A percentile compares a stretch with the other conserved stretches of the same genome.
Conservation (phyloP, 2,113 vertebrate genomes). For the Arenaria interpres region DNA sequence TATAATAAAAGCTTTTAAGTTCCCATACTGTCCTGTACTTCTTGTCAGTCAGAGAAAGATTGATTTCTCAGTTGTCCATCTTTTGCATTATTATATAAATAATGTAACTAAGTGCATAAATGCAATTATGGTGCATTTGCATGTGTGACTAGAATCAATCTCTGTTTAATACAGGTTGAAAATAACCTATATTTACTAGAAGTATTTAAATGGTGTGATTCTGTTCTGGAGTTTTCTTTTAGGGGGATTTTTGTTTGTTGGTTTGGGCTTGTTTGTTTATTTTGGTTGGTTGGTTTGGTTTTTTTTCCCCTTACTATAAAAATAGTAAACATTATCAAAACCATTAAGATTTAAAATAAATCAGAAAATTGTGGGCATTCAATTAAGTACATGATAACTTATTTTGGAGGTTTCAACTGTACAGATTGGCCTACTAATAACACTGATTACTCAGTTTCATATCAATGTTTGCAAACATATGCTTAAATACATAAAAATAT, state of each 20-base stretch:
- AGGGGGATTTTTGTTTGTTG: background rate
- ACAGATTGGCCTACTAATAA: background rate
- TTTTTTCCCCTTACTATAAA: background rate
- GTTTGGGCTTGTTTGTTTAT: background rate
- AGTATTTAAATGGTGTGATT: background rate
- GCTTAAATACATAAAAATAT: background rate
- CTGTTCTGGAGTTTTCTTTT: background rate
- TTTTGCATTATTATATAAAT: background rate
- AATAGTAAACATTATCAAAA: background rate
- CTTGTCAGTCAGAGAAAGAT: background rate
- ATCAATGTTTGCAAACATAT: background rate
- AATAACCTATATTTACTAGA: background rate
- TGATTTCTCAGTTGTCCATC: background rate
- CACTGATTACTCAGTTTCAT: background rate
- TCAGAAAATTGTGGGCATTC: background rate
- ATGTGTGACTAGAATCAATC: background rate
- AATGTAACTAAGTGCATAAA: background rate
- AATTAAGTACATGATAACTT: background rate
- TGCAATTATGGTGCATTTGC: background rate
- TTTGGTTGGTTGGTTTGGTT: background rate
- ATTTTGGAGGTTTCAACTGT: background rate
- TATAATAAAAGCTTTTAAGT: background rate
- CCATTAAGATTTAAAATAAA: background rate
- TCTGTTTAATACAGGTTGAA: background rate
- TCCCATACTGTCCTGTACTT: background rate